These are phyloP conservation scores for Ernsta delagoae DNA, from an alignment of 2,888 invertebrate genomes.

Conservation along the genomic window DNA sequence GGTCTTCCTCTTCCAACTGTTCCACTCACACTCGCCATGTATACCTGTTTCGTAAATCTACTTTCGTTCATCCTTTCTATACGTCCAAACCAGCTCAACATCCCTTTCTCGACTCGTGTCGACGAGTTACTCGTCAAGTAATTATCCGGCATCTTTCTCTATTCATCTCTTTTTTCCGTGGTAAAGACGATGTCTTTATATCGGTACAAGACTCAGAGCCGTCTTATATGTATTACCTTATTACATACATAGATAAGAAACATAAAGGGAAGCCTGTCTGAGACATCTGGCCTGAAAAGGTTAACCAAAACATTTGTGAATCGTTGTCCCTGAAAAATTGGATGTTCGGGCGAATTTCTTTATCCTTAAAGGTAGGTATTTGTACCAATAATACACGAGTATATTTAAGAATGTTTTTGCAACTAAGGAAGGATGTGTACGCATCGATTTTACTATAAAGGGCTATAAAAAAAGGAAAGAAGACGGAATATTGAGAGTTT, in stretches of 20 bases:
- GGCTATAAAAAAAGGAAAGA: background rate
- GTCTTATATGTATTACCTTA: background rate
- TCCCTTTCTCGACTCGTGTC: too few relatives aligned
- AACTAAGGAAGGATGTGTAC: background rate
- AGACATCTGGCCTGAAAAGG: slow-evolving; percentile 9
- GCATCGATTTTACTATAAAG: background rate
- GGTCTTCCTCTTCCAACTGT: too few relatives aligned
- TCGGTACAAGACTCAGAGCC: background rate
- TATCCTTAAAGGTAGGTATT: background rate
- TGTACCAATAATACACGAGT: background rate
- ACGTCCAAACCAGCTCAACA: too few relatives aligned
- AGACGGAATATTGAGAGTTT: too few relatives aligned
- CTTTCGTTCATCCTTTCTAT: too few relatives aligned
- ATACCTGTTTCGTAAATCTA: too few relatives aligned
- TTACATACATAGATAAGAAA: background rate
- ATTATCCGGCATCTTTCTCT: too few relatives aligned
- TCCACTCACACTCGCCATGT: too few relatives aligned
- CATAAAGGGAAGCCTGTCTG: slow-evolving; percentile 8
- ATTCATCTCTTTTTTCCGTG: too few relatives aligned
- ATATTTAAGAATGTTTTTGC: background rate
- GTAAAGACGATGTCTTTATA: too few relatives aligned
- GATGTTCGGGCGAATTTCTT: background rate
- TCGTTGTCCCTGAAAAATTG: slow-evolving; percentile 11
- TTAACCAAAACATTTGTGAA: slow-evolving; percentile 11
- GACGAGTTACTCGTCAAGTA: too few relatives aligned